Base-by-base conservation (phyloP, 2,888 invertebrate species). In the Tribolium freemani region DNA sequence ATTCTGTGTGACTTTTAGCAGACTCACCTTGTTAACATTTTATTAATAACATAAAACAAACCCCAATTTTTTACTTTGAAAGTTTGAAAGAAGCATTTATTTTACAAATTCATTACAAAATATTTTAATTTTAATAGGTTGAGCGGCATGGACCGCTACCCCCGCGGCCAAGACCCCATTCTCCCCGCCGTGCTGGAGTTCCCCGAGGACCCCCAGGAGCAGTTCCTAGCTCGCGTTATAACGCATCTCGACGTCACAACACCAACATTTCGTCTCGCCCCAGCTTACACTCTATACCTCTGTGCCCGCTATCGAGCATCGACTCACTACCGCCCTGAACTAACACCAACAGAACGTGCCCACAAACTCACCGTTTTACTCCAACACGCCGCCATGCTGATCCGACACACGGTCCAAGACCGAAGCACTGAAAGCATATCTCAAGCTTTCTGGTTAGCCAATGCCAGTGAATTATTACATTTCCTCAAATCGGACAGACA, bases 371-470 rank as follows among this genome's bases (percentile, higher is more conserved):
- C 97, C 1, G 91, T 94, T 64, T 93, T 98, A 83, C 88, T 97
- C 74, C 96, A 96, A 81, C 96, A 96, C 85, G 96, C 97, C 54
- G 95, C 97, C 6, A 93, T 93, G 81, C 90, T 96, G 83, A 94
- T 97, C 77, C 94, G 95, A 66, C 84, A 83, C 64, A 86, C 85
- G 53, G 86, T 87, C 0, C 84, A 94, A 91, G 96, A 95, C 82
- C 90, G 95, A 70, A 94, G 95, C 84, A 91, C 93, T 73, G 96
- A 96, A 84, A 94, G 95, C 0, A 93, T 93, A 13, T 93, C 94
- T 4, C 90, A 96, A 79, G 95, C 97, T 0, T 95, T 97, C 83
- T 99, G 99, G 99, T 92, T 99, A 90, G 98, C 99, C 9, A 99
- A 99, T 84, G 94, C 97, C 8, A 97, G 98, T 46, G 99, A 99